These are phyloP conservation scores for Pegoplata infirma DNA, from an alignment of 2,888 invertebrate species.

Conservation along the genomic window DNA sequence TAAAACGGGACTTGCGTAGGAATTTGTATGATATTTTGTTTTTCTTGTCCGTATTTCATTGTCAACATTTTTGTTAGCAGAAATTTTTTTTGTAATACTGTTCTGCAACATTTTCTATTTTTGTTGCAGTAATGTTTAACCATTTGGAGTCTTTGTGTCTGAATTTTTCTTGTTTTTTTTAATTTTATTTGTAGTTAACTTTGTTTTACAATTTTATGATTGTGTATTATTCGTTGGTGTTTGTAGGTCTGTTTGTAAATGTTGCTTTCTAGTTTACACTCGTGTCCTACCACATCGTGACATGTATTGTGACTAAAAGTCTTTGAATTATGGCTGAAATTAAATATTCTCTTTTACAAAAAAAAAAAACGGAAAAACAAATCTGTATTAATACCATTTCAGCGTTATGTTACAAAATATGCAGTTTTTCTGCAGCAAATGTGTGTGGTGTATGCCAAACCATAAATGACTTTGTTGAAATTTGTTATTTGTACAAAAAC, in stretches of 20 bases:
- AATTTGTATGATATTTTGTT: neutral
- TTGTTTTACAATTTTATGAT: slow-evolving; percentile 18
- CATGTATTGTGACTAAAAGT: slow-evolving; percentile 57
- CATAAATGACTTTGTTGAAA: neutral
- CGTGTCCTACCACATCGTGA: slow-evolving; percentile 66
- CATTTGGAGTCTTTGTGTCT: neutral
- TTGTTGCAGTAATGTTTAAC: neutral
- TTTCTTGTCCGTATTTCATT: slow-evolving; percentile 6
- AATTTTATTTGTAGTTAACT: slow-evolving; percentile 10
- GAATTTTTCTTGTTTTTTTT: neutral
- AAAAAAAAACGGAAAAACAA: neutral
- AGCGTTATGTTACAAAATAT: too few relatives aligned
- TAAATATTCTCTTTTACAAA: neutral
- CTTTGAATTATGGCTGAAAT: slow-evolving; percentile 40
- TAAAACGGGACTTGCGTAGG: too few relatives aligned
- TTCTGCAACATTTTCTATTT: neutral
- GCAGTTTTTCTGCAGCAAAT: neutral
- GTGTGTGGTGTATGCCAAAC: neutral
- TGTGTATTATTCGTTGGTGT: neutral
- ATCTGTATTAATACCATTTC: too few relatives aligned
- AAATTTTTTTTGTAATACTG: too few relatives aligned
- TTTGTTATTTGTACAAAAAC: neutral
- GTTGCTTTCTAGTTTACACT: slow-evolving; percentile 57
- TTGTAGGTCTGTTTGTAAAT: neutral
- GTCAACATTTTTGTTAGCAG: slow-evolving; percentile 16